Evolutionary conservation across 2,888 invertebrate species (phyloP).

Genomic region (Nudaria mundana): DNA sequence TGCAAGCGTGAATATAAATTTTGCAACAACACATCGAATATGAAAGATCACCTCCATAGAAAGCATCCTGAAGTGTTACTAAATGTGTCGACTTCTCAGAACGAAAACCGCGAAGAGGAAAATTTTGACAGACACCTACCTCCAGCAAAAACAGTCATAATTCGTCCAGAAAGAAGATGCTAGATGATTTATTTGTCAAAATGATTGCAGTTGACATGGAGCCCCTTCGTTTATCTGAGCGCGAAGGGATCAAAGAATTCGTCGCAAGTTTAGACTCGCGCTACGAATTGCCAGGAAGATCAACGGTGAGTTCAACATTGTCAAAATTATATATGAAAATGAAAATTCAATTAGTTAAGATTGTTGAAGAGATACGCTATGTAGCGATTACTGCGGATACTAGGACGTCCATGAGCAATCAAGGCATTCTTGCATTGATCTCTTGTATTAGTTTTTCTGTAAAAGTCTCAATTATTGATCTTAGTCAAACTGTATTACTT

Average conservation of each 20-base stretch:
- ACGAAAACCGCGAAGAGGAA: background rate
- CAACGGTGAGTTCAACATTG: too few species aligned
- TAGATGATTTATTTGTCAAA: conserved; percentile 2
- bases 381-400: background rate
- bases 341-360: conserved; percentile 3
- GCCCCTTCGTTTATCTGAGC: conserved; percentile 7
- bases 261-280: conserved; percentile 1
- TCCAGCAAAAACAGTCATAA: background rate
- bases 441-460: too few species aligned
- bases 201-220: conserved; percentile 9
- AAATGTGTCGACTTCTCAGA: background rate
- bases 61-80: background rate
- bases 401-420: background rate
- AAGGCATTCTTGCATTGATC: background rate
- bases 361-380: too few species aligned
- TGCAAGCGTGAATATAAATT: conserved; percentile 4
- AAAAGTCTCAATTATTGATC: too few species aligned
- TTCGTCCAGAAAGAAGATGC: background rate
- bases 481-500: too few species aligned
- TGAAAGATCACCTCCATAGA: background rate
- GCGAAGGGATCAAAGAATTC: conserved; percentile 8
- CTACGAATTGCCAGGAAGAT: conserved; percentile 9
- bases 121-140: background rate
- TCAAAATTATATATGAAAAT: too few species aligned
- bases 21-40: background rate